Base-by-base conservation (phyloP, 2,113 vertebrate genomes). In the Psilopsiagon aymara region DNA sequence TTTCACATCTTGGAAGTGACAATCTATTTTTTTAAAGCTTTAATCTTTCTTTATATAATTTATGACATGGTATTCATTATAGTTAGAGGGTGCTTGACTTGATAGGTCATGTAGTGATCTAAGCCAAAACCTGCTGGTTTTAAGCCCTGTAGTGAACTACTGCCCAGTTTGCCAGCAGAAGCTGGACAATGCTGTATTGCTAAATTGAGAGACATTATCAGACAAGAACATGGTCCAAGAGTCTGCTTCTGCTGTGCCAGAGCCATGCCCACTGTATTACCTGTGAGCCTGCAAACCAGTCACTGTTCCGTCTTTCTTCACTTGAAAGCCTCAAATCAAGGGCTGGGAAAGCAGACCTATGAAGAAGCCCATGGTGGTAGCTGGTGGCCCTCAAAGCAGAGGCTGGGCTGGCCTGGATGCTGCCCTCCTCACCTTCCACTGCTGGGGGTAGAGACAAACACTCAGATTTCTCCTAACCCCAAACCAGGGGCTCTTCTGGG, bases 71-170 rank as follows among this genome's bases (percentile, higher is more conserved):
- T 33, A 39, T 43, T 73, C 29, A 39, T 16, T 35, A 43, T 35
- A 75, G 44, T 59, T 88, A 83, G 18, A 23, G 29, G 5, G 5
- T 83, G 23, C 60, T 83, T 67, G 46, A 78, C 35, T 57, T 78
- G 68, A 67, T 67, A 21, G 12, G 49, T 74, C 64, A 33, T 0
- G 23, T 46, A 52, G 46, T 7, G 20, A 74, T 78, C 46, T 67
- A 75, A 89, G 69, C 41, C 69, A 82, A 84, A 91, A 71, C 31
- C 69, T 78, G 37, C n/a, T 75, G 69, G 18, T 46, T 92, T 88
- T 92, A 88, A 86, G 31, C 67, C 29, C 35, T 59, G 53, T 51
- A 43, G 86, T 52, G 71, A 92, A 91, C 52, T 60, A 49, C 69
- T 82, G 69, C 51, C 87, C 78, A 59, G 51, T 67, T 67, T 78